Evolutionary conservation across 2,797 vertebrate species (phyloP), one percentile per base, ranked within the genome.

Genomic region (Mastacembelus armatus): DNA sequence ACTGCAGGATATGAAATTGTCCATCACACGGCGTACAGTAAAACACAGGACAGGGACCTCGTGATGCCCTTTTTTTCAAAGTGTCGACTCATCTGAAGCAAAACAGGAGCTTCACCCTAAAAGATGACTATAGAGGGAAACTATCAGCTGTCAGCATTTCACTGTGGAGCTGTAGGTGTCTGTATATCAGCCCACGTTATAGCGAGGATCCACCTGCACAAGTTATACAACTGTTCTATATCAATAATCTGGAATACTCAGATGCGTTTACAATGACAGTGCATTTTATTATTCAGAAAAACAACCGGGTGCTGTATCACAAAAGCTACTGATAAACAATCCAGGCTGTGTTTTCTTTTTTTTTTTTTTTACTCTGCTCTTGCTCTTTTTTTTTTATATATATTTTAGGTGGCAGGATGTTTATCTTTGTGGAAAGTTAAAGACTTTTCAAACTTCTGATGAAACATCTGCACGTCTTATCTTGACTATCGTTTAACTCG

Each of bases 1-100:
- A 82, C 40, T 11, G 51, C 19, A 44, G 52, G 78, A 86, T 84
- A 81, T 81, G 71, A 86, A 87, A 77, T 80, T 86, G 83, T 84
- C 86, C 76, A 83, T 90, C 86, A 90, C 74, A 87, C 35, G 19
- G 58, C 1, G 4, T n/a, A 51, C 45, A 48, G 71, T 43, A 56
- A 57, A 61, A 21, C 3, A 30, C 61, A 74, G 50, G 74, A 74
- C 66, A 70, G 68, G 72, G 61, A 79, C 73, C 71, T 78, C 61
- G 75, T 76, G 57, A 71, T 75, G 47, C 58, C 50, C 71, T 35
- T 69, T 75, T 64, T 71, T 72, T 60, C 48, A 42, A 80, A 79
- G 54, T 74, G 83, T 84, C 21, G 71, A 86, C 64, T 85, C 82
- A 83, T 89, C 76, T 59, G 61, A 82, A 79, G 78, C 47, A 27